phyloP scores from a whole-genome alignment of 1,140 invertebrate genomes.

The Lithobius niger region DNA sequence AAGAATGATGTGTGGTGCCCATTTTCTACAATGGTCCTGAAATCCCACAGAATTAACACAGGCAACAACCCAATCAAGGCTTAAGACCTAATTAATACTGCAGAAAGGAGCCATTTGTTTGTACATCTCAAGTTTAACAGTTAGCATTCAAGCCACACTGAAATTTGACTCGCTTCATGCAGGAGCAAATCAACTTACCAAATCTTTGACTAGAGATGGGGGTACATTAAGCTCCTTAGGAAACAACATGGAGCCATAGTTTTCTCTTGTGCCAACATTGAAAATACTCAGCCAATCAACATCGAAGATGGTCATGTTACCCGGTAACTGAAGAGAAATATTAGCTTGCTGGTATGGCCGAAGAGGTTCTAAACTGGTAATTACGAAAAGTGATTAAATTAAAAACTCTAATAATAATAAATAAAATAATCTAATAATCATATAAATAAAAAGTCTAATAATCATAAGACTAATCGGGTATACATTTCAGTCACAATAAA shows the following conservation, averaged over 20 bases:
- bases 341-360: conserved; percentile 56
- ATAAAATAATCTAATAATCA: background rate
- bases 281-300: conserved; percentile 75
- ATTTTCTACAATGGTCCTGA: background rate
- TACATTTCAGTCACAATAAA: no score
- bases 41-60: background rate
- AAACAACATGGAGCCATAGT: conserved; percentile 63
- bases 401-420: background rate
- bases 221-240: conserved; percentile 71
- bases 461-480: background rate
- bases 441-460: background rate
- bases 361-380: conserved; percentile 50
- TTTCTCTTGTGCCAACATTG: conserved; percentile 52
- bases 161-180: no score
- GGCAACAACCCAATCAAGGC: background rate
- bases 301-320: conserved; percentile 65
- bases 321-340: conserved; percentile 60
- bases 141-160: no score
- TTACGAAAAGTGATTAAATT: background rate
- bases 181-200: no score
- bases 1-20: no score
- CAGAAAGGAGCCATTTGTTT: background rate
- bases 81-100: background rate
- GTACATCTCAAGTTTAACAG: background rate
- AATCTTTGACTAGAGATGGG: conserved; percentile 54